phyloP scores from a whole-genome alignment of 2,797 vertebrate species.

The Kryptopterus vitreolus region DNA sequence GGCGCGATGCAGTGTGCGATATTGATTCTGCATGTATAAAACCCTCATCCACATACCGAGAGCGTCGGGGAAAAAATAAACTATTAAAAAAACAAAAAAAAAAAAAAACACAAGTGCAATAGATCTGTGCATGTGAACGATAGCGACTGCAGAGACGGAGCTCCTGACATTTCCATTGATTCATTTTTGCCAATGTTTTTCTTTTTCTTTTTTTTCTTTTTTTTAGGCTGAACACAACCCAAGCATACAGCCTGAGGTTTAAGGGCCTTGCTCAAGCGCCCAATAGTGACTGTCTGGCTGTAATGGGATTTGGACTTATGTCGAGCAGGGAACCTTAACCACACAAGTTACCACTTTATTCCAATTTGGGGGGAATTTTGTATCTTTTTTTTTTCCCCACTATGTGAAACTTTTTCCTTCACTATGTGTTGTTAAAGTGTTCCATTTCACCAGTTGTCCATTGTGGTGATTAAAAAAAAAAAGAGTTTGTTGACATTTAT shows the following conservation, averaged over 20 bases:
- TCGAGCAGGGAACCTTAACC: constrained; percentile 10
- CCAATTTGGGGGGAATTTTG: constrained; percentile 7
- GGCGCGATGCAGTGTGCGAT: constrained; percentile 30
- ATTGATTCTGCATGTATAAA: background rate
- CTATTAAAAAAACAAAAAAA: background rate
- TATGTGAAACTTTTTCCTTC: background rate
- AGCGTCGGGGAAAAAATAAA: too few species aligned
- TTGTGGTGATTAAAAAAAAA: constrained; percentile 13
- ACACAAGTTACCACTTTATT: constrained; percentile 5
- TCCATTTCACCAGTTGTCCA: constrained; percentile 1
- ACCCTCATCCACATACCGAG: constrained; percentile 4
- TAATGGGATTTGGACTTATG: constrained; percentile 10
- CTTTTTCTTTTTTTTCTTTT: too few species aligned
- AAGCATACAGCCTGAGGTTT: constrained; percentile 17
- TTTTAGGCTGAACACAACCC: background rate
- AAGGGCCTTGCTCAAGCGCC: constrained; percentile 12
- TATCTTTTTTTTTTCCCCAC: background rate
- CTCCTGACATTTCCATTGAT: background rate
- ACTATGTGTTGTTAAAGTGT: background rate
- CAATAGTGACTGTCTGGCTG: background rate
- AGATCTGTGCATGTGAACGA: background rate
- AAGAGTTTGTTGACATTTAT: constrained; percentile 11
- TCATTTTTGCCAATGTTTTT: background rate
- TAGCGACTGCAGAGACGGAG: background rate
- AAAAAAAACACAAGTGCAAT: background rate